Percentiles rank a stretch among this genome's conserved stretches.
Conservation (phyloP, 2,113 vertebrate species). For the Channa maculata region DNA sequence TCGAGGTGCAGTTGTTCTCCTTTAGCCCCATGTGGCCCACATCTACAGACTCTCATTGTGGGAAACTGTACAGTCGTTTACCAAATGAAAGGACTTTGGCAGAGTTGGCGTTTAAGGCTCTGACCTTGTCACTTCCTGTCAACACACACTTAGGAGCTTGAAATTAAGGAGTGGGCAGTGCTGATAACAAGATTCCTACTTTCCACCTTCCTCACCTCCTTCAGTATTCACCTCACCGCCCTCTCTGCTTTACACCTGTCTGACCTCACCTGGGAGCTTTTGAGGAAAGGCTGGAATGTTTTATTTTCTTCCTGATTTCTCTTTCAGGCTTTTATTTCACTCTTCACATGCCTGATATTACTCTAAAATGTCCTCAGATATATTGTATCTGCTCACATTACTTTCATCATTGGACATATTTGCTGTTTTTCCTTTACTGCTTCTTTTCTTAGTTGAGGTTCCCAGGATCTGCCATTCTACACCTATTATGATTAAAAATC, state of each 20-base stretch:
- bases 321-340: neutral
- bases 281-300: neutral
- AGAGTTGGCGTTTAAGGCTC: neutral
- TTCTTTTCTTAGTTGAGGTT: too few relatives aligned
- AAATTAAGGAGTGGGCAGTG: slow-evolving; percentile 1
- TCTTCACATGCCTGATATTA: neutral
- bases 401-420: too few relatives aligned
- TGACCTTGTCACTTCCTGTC: neutral
- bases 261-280: slow-evolving; percentile 4
- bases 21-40: neutral
- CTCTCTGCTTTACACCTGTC: neutral
- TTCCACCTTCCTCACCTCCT: neutral
- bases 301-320: too few relatives aligned
- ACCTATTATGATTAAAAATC: neutral
- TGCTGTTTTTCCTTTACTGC: too few relatives aligned
- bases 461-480: neutral
- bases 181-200: neutral
- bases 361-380: neutral
- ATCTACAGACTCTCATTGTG: neutral
- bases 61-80: neutral
- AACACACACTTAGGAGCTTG: neutral
- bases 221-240: slow-evolving; percentile 14
- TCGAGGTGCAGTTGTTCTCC: neutral
- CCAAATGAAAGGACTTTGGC: neutral
- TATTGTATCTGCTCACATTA: neutral